Conservation (phyloP, 2,113 vertebrate genomes). For the Podocnemis expansa region DNA sequence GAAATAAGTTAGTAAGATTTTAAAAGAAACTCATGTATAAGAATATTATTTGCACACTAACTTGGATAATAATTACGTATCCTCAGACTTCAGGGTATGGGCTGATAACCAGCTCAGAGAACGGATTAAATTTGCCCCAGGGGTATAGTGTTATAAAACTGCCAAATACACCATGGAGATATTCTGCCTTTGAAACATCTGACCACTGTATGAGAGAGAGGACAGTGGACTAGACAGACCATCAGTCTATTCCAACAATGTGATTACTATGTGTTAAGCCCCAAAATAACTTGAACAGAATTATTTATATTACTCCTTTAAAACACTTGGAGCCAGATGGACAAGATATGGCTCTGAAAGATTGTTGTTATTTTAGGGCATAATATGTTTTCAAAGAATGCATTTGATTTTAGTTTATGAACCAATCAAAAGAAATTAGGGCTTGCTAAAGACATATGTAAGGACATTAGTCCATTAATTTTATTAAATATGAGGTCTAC, state of each 20-base stretch:
- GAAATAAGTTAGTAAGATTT: slow-evolving; percentile 2
- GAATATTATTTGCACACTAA: slow-evolving; percentile 33
- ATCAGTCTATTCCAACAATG: not conserved
- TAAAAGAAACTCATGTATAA: slow-evolving; percentile 34
- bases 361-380: not conserved
- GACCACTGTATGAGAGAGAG: slow-evolving; percentile 55
- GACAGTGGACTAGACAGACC: slow-evolving; percentile 28
- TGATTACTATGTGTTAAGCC: not conserved
- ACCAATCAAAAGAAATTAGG: not conserved
- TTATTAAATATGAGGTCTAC: not conserved
- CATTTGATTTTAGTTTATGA: not conserved
- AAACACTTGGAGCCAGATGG: not conserved
- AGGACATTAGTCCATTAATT: not conserved
- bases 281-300: slow-evolving; percentile 21
- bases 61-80: slow-evolving; percentile 49
- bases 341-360: not conserved
- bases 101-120: slow-evolving; percentile 56
- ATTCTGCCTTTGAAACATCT: slow-evolving; percentile 62
- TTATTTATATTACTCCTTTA: not conserved
- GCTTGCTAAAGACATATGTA: not conserved
- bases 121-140: slow-evolving; percentile 50
- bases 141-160: slow-evolving; percentile 48
- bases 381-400: not conserved
- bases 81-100: slow-evolving; percentile 45
- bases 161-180: slow-evolving; percentile 47